These are phyloP conservation scores for Maniola jurtina DNA, from an alignment of 1,140 invertebrate genomes.

Conservation along the genomic window DNA sequence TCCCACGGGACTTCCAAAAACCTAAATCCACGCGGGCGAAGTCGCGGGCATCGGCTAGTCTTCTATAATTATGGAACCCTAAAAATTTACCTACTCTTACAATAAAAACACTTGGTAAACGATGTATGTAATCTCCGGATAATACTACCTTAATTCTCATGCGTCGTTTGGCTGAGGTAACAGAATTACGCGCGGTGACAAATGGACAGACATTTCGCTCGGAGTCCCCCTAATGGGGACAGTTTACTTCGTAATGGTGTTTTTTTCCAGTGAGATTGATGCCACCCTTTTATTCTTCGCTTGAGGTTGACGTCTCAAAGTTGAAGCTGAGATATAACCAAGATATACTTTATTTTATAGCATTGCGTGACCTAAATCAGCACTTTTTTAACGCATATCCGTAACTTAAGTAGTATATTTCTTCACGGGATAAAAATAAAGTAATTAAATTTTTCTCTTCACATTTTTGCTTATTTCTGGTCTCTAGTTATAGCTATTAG, in stretches of 20 bases:
- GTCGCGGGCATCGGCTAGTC: too few relatives aligned
- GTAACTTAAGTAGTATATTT: background rate
- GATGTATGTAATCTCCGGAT: slow-evolving; percentile 5
- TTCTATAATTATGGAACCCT: too few relatives aligned
- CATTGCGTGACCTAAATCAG: background rate
- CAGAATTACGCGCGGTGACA: slow-evolving; percentile 40
- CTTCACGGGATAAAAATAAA: too few relatives aligned
- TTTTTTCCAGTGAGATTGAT: slow-evolving; percentile 42
- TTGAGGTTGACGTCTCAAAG: background rate
- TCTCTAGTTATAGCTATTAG: too few relatives aligned
- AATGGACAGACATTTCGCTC: slow-evolving; percentile 37
- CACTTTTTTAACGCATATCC: background rate
- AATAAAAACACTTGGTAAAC: background rate
- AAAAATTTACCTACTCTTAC: background rate
- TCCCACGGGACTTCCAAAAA: too few relatives aligned
- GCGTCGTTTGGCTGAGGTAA: slow-evolving; percentile 39
- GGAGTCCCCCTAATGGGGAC: slow-evolving; percentile 40
- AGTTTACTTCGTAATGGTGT: slow-evolving; percentile 39
- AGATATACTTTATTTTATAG: background rate
- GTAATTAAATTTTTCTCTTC: too few relatives aligned
- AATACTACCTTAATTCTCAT: slow-evolving; percentile 16
- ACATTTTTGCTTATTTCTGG: too few relatives aligned
- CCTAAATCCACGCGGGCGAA: too few relatives aligned
- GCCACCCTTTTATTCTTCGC: slow-evolving; percentile 37
- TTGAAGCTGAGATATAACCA: slow-evolving; percentile 11